phyloP scores from a whole-genome alignment of 2,113 vertebrate species.

The Aphyosemion australe region DNA sequence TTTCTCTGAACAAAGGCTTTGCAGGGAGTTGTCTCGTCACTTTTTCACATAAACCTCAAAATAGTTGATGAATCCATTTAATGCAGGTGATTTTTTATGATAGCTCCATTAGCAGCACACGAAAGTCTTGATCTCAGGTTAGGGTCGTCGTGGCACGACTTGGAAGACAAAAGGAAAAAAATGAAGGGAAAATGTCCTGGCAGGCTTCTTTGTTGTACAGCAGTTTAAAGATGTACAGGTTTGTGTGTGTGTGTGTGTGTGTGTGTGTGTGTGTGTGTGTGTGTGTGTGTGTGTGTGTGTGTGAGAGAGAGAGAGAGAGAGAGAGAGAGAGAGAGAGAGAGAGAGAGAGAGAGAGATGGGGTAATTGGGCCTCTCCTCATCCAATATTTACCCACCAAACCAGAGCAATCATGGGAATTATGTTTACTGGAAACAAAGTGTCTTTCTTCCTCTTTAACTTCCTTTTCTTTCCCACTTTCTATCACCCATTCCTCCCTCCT shows the following conservation, averaged over 20 bases:
- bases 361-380: slow-evolving; percentile 69
- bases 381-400: slow-evolving; percentile 73
- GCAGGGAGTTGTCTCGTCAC: no score
- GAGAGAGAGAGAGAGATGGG: slow-evolving; percentile 29
- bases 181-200: slow-evolving; percentile 29
- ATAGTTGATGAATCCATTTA: no score
- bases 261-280: slow-evolving; percentile 18
- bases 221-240: slow-evolving; percentile 64
- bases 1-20: no score
- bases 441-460: slow-evolving; percentile 61
- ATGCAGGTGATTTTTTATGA: neutral
- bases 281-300: slow-evolving; percentile 38
- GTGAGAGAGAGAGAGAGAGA: slow-evolving; percentile 13
- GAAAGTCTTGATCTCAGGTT: neutral
- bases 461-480: slow-evolving; percentile 36
- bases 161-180: neutral
- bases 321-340: neutral
- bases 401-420: slow-evolving; percentile 67
- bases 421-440: slow-evolving; percentile 66
- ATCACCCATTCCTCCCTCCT: slow-evolving; percentile 30
- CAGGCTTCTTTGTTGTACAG: slow-evolving; percentile 61
- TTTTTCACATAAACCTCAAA: no score
- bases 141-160: slow-evolving; percentile 8
- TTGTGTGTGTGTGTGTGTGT: slow-evolving; percentile 38
- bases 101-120: neutral